Base-by-base conservation (phyloP, 2,888 invertebrate genomes). In the Serripes groenlandicus region DNA sequence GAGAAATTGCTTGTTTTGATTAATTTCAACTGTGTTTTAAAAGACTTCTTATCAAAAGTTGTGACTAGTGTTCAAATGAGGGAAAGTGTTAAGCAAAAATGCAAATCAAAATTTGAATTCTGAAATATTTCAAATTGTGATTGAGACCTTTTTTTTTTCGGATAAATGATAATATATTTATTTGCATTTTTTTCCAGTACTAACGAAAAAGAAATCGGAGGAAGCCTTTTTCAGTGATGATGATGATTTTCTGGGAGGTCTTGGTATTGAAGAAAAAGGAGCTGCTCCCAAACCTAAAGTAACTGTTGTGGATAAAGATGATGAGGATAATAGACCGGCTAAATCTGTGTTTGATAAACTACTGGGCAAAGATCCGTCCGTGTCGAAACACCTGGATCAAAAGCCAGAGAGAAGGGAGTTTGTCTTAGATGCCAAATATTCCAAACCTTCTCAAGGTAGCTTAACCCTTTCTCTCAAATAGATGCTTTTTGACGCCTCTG, bases 351-450 rank as follows among this genome's bases (percentile, higher is more conserved):
- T 93, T 85, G 93, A 93, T 71, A 91, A 90, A 79, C 85, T 93
- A 11, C 87, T 93, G 42, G 91, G 91, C n/a, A 90, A 91, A 73
- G 87, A 85, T 26, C 75, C 85, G 7, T 70, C 82, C 4, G 90
- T 90, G 2, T 77, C 86, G 9, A 90, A 90, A 72, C 89, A 91
- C 52, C 84, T 92, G 42, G 92, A 92, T 66, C 81, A 89, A 3
- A 64, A 78, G 15, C 90, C 90, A 58, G 91, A 91, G 52, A 89
- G 90, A 73, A 89, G 88, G 62, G 91, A 92, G 71, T 93, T 93
- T 91, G 90, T 92, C 0, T 81, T 93, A 56, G 93, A 93, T 81
- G 89, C 90, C 32, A 93, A 92, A 78, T 93, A 92, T 79, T 88
- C 88, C 5, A 85, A 90, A 49, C 80, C n/a, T n/a, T n/a, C n/a